Percentiles rank a stretch among this genome's conserved stretches.
These are phyloP conservation scores for Orthonychiurus folsomi DNA, from an alignment of 2,888 invertebrate species.

Conservation along the genomic window DNA sequence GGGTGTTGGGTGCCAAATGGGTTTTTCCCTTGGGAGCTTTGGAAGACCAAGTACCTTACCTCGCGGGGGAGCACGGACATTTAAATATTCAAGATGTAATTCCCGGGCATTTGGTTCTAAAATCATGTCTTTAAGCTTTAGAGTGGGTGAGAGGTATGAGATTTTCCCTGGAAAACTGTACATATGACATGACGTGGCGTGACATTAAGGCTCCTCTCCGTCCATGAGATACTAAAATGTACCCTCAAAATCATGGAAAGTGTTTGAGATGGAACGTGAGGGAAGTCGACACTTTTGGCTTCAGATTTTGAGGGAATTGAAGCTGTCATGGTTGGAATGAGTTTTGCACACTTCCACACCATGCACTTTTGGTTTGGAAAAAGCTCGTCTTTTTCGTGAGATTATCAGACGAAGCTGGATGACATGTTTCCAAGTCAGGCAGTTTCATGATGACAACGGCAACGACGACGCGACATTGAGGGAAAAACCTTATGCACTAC, in stretches of 20 bases:
- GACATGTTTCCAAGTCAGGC: slow-evolving; percentile 19
- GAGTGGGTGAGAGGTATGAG: too few relatives aligned
- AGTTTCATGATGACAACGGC: not conserved
- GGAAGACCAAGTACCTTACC: too few relatives aligned
- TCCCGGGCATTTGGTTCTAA: too few relatives aligned
- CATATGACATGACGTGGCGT: slow-evolving; percentile 19
- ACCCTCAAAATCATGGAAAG: slow-evolving; percentile 11
- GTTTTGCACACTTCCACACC: slow-evolving; percentile 17
- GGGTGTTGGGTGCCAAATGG: too few relatives aligned
- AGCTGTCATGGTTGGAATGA: slow-evolving; percentile 29
- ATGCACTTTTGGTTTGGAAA: slow-evolving; percentile 14
- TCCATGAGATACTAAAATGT: slow-evolving; percentile 14
- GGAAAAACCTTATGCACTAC: not conserved
- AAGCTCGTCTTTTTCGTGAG: slow-evolving; percentile 18
- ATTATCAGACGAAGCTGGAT: slow-evolving; percentile 26
- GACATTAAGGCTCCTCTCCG: slow-evolving; percentile 12
- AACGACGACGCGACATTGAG: too few relatives aligned
- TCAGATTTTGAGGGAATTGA: slow-evolving; percentile 22
- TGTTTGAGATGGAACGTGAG: slow-evolving; percentile 23
- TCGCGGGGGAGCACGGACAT: too few relatives aligned
- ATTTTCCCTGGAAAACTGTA: slow-evolving; percentile 13
- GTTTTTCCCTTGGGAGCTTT: too few relatives aligned
- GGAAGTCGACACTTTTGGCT: slow-evolving; percentile 28
- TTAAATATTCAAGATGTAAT: too few relatives aligned
- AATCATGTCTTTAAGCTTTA: too few relatives aligned